These are phyloP conservation scores for Phrynosoma blainvillii DNA, from an alignment of 2,113 vertebrate genomes.

Conservation along the genomic window DNA sequence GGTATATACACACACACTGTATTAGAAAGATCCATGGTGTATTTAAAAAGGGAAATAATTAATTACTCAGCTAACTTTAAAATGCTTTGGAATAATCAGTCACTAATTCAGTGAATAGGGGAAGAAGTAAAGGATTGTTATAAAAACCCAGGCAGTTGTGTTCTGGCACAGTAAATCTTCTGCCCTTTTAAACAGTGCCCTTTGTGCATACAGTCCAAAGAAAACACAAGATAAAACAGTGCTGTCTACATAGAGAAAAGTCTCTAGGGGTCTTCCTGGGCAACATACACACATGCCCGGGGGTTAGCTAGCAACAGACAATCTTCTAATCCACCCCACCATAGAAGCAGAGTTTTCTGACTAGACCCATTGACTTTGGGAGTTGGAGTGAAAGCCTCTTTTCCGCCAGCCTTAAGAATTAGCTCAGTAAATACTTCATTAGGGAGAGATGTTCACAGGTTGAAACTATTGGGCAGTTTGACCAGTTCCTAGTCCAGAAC, in stretches of 20 bases:
- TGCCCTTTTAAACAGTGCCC: neutral
- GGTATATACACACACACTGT: neutral
- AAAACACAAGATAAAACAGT: neutral
- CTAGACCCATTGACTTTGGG: neutral
- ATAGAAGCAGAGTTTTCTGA: neutral
- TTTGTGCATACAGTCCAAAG: constrained; percentile 14
- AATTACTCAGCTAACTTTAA: neutral
- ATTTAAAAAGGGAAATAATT: neutral
- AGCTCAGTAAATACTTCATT: neutral
- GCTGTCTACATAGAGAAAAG: constrained; percentile 25
- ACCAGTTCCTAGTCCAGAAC: neutral
- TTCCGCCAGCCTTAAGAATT: neutral
- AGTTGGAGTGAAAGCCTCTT: neutral
- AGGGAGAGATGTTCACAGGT: neutral
- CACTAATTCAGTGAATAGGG: neutral
- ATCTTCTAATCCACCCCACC: neutral
- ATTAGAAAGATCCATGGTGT: constrained; percentile 7
- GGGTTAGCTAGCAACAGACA: constrained; percentile 18
- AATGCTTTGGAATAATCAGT: constrained; percentile 11
- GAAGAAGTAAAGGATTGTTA: neutral
- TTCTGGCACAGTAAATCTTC: neutral
- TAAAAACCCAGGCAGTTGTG: neutral
- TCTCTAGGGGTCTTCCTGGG: constrained; percentile 18
- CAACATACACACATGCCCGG: neutral
- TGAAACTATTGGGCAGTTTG: neutral